Percentiles rank a stretch among this genome's conserved stretches.
These are phyloP conservation scores for Alcedo atthis DNA, from an alignment of 2,797 vertebrate genomes.

Conservation along the genomic window DNA sequence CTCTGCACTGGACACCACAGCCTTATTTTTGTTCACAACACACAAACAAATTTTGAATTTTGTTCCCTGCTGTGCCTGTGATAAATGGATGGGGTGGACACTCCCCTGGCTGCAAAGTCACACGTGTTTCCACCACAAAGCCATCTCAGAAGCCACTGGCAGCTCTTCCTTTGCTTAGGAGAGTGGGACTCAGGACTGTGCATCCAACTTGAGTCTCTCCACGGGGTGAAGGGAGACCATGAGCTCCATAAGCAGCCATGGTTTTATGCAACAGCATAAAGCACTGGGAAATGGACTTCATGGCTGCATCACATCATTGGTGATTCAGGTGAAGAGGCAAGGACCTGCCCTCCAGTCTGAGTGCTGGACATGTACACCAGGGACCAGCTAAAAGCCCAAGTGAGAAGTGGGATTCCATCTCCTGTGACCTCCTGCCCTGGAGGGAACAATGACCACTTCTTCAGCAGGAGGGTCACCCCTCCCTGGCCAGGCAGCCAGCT, in stretches of 20 bases:
- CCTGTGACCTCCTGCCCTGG: neutral
- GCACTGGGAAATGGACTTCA: accelerated
- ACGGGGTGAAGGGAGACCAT: accelerated
- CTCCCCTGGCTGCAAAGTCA: neutral
- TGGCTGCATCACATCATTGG: neutral
- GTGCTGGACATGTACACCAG: neutral
- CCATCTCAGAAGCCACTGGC: neutral
- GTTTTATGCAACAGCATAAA: neutral
- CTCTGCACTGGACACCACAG: neutral
- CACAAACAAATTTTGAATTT: neutral
- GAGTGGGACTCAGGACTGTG: neutral
- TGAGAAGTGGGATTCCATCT: neutral
- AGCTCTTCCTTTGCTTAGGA: neutral
- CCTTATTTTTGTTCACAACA: neutral
- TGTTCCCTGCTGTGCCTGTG: neutral
- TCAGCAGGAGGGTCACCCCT: neutral
- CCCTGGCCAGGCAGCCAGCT: neutral
- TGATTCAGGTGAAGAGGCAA: neutral
- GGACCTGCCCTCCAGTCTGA: neutral
- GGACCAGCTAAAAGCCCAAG: neutral
- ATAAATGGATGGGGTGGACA: neutral
- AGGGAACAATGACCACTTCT: neutral
- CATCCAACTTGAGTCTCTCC: neutral
- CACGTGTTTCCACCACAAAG: neutral
- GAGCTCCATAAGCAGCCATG: neutral